Evolutionary conservation across 2,888 invertebrate species (phyloP), one percentile per base, ranked within the genome.

Genomic region (Mesoligia furuncula): DNA sequence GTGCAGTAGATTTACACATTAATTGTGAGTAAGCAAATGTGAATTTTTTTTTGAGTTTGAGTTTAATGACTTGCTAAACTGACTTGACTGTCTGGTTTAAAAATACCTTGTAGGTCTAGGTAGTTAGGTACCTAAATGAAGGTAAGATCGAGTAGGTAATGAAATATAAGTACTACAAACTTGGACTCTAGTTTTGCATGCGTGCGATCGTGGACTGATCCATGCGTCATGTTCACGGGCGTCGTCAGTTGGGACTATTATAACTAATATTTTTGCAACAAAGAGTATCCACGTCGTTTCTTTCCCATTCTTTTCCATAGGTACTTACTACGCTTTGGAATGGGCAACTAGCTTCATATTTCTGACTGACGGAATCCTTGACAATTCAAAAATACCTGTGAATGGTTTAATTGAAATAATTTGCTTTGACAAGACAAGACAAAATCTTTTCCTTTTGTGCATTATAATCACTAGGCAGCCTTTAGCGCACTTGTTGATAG

Each of bases 31-130:
- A 77, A 54, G 15, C n/a, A 71, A 67, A 77, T 51, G n/a, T n/a
- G n/a, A n/a, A n/a, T n/a, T n/a, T n/a, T n/a, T n/a, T n/a, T n/a
- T n/a, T n/a, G n/a, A n/a, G n/a, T n/a, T n/a, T n/a, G n/a, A n/a
- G n/a, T n/a, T n/a, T n/a, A n/a, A n/a, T n/a, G n/a, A 36, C 64
- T 70, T 71, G n/a, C 48, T 79, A 39, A 57, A 79, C 39, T 59
- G 72, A 51, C 51, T 62, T 80, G 42, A 17, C 36, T 17, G 27
- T 9, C 13, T 27, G 24, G 42, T 51, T 66, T 54, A n/a, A 59
- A 79, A 80, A 54, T 51, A 51, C 27, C 27, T 42, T 45, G n/a
- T 31, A 7, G 6, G 1, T 45, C 20, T 31, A 7, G 6, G 1
- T n/a, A 6, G 36, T 36, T 36, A 36, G 36, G 36, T 36, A 36